Evolutionary conservation across 2,113 vertebrate genomes (phyloP).

Genomic region (Zonotrichia leucophrys): DNA sequence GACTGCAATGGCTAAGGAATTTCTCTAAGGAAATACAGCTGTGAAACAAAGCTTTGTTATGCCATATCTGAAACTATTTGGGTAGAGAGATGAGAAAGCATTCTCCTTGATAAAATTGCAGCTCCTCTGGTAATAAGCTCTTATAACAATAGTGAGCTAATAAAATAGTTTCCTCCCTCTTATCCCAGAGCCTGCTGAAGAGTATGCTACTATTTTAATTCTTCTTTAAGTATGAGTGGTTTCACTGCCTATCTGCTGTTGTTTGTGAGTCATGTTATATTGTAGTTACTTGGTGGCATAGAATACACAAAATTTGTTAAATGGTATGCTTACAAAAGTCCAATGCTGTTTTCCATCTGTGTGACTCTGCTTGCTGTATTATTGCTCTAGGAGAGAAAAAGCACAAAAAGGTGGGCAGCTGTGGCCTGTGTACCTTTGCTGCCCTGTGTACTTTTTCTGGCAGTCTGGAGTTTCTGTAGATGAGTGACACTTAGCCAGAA

Average conservation of each 20-base stretch:
- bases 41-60: neutral
- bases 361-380: neutral
- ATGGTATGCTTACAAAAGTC: rapidly evolving
- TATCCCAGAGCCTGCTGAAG: neutral
- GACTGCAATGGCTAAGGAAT: neutral
- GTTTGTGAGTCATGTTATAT: neutral
- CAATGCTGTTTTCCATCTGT: neutral
- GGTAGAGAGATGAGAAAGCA: neutral
- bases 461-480: neutral
- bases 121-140: neutral
- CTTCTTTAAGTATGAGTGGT: neutral
- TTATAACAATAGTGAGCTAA: neutral
- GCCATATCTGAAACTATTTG: neutral
- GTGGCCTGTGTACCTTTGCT: neutral
- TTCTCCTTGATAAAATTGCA: neutral
- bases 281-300: neutral
- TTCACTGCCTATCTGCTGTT: neutral
- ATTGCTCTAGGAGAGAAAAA: neutral
- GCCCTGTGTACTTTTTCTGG: neutral
- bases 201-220: neutral
- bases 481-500: neutral
- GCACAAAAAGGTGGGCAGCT: neutral
- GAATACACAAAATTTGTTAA: neutral
- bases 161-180: neutral
- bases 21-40: neutral